phyloP scores from a whole-genome alignment of 2,888 invertebrate genomes.

The Atethmia centrago region DNA sequence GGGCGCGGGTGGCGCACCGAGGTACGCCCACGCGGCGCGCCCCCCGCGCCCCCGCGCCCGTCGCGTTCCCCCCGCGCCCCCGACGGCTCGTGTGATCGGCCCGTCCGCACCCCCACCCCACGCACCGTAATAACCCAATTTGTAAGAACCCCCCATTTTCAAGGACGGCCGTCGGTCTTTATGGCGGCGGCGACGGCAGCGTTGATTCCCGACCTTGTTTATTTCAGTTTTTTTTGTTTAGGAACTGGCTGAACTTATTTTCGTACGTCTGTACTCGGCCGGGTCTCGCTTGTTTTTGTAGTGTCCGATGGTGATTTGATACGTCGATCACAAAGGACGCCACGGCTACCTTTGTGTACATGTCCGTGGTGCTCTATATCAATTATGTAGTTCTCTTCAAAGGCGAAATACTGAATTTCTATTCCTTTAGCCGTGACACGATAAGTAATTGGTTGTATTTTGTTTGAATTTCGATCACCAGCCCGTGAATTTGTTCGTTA shows the following conservation, averaged over 20 bases:
- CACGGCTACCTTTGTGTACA: constrained; percentile 69
- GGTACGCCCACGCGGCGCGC: constrained; percentile 85
- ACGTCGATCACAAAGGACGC: constrained; percentile 73
- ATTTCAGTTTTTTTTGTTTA: constrained; percentile 91
- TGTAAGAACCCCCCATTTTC: constrained; percentile 90
- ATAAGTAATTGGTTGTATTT: constrained; percentile 83
- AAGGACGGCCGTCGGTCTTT: constrained; percentile 91
- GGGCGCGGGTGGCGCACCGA: constrained; percentile 86
- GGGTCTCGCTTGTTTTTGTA: constrained; percentile 80
- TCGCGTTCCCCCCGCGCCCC: constrained; percentile 77
- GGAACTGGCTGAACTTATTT: constrained; percentile 89
- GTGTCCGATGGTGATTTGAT: constrained; percentile 76
- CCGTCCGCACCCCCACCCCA: constrained; percentile 86
- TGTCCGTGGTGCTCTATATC: constrained; percentile 72
- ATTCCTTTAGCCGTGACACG: constrained; percentile 75
- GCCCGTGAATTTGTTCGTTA: constrained; percentile 79
- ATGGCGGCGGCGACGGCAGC: constrained; percentile 90
- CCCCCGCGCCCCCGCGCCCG: constrained; percentile 67
- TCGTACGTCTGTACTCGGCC: constrained; percentile 84
- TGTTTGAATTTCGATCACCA: constrained; percentile 79
- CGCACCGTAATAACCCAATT: constrained; percentile 91
- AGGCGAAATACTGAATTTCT: constrained; percentile 74
- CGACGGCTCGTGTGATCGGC: constrained; percentile 82
- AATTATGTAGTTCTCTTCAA: constrained; percentile 78
- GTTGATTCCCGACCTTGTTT: constrained; percentile 91